Percentiles rank a stretch among this genome's conserved stretches.
Conservation (phyloP, 2,888 invertebrate species). For the Agrotis segetum region DNA sequence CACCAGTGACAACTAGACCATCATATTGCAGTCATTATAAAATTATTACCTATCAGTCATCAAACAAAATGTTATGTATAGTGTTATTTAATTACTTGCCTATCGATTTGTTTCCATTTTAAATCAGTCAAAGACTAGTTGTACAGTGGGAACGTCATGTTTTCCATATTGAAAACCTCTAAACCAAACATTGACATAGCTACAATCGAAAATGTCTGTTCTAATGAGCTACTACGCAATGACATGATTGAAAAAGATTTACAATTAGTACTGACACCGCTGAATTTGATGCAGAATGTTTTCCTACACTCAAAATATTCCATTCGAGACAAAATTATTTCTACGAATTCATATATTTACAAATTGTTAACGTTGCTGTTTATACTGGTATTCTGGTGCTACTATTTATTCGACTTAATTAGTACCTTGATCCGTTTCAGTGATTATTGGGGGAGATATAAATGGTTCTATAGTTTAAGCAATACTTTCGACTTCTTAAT, state of each 20-base stretch:
- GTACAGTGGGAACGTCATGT: neutral
- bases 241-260: constrained; percentile 6
- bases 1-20: no score
- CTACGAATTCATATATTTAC: constrained; percentile 3
- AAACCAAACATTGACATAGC: neutral
- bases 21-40: no score
- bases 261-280: neutral
- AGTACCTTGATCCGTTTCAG: neutral
- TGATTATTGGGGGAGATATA: constrained; percentile 6
- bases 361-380: neutral
- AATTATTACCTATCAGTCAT: neutral
- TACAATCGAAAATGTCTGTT: neutral
- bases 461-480: neutral
- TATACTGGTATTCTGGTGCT: neutral
- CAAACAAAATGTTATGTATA: neutral
- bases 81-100: neutral
- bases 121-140: neutral
- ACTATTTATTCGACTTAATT: neutral
- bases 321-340: constrained; percentile 4
- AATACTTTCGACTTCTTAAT: neutral
- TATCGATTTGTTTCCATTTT: neutral
- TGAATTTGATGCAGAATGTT: constrained; percentile 20
- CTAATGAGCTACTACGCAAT: neutral
- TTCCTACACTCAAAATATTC: constrained; percentile 23
- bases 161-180: neutral